These are phyloP conservation scores for Burhinus bistriatus DNA, from an alignment of 2,113 vertebrate genomes.

Conservation along the genomic window DNA sequence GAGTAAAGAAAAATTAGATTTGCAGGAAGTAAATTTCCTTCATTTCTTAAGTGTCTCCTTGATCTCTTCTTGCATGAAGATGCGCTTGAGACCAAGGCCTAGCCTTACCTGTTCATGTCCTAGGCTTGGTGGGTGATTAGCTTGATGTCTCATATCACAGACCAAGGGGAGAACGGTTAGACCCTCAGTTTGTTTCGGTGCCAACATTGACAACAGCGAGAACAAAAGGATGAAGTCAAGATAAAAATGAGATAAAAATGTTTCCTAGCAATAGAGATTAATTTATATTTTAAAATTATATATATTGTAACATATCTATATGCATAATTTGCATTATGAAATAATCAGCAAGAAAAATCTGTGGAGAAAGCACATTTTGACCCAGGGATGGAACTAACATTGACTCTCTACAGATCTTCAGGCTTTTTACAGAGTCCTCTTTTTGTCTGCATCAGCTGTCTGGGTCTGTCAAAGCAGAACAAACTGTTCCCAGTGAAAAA, in stretches of 20 bases:
- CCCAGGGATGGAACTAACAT: neutral
- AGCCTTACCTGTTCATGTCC: neutral
- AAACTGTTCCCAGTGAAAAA: neutral
- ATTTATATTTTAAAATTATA: neutral
- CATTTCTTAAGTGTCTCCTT: neutral
- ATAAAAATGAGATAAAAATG: neutral
- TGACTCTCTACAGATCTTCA: neutral
- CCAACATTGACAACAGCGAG: neutral
- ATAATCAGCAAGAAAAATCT: neutral
- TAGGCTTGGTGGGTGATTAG: neutral
- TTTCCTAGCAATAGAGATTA: neutral
- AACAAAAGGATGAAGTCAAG: neutral
- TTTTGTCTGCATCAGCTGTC: neutral
- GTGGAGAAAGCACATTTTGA: neutral
- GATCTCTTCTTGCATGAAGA: neutral
- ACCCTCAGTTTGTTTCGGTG: neutral
- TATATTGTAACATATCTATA: neutral
- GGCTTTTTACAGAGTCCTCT: neutral
- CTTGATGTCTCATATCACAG: neutral
- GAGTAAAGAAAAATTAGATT: neutral
- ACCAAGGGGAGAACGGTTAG: neutral
- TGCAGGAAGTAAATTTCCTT: neutral
- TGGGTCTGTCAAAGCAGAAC: neutral
- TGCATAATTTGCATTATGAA: neutral
- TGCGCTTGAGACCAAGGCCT: neutral